Evolutionary conservation across 1,140 invertebrate genomes (phyloP), one percentile per base, ranked within the genome.

Genomic region (Hestina assimilis): DNA sequence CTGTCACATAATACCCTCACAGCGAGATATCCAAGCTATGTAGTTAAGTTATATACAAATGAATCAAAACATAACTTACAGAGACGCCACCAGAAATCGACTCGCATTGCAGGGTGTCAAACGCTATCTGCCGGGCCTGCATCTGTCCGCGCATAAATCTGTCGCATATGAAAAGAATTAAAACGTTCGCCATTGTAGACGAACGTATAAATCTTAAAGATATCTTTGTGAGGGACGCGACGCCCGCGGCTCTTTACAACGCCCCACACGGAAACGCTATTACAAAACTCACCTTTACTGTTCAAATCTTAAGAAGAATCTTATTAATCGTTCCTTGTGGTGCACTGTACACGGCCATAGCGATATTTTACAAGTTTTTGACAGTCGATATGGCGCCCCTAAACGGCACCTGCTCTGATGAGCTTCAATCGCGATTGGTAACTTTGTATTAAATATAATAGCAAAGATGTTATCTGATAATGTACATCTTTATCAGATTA

Each of bases 321-420:
- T 19, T 17, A 41, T 48, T 15, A 28, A 33, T 28, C 9, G 8
- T 6, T 19, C 15, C 9, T 0, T 7, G 20, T 33, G 19, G 41
- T 15, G 6, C 35, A 45, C 40, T 55, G 61, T 59, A 58, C 60
- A 61, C 59, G 46, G 69, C 60, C 66, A 43, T 57, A 72, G 65
- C 85, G 78, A 89, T 89, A 89, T 89, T 89, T 89, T 87, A 89
- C 82, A 89, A 89, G 85, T 89, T 89, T 89, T 89, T 89, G 89
- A 89, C 89, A 89, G 86, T 66, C 82, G 81, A 84, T 87, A 89
- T 75, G 86, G 80, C 72, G 70, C 60, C 68, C 60, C 48, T 51
- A 57, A 68, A 64, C 63, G 66, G 61, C 73, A 76, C 73, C 73
- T 74, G 73, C 55, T 26, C 48, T 68, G 70, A 73, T 70, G 67